Evolutionary conservation across 2,797 vertebrate species (phyloP).

Genomic region (Pogoniulus pusillus): DNA sequence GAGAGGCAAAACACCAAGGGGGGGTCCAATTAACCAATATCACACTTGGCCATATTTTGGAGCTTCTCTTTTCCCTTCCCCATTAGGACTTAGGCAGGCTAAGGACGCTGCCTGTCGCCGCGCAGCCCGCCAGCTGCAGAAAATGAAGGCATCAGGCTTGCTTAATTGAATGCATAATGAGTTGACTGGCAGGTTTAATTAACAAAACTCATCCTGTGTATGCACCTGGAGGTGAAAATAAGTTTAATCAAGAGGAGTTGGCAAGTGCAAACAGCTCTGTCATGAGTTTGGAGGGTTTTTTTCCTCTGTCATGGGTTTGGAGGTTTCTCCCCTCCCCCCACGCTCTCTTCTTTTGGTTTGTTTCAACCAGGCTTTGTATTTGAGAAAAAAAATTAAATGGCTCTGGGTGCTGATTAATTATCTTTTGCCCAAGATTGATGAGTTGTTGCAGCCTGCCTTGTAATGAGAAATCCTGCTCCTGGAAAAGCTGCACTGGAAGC

Average conservation of each 20-base stretch:
- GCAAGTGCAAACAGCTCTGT: constrained; percentile 62
- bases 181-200: constrained; percentile 72
- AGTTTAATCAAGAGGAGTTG: constrained; percentile 68
- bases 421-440: constrained; percentile 44
- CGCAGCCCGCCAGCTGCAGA: constrained; percentile 47
- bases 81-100: background rate
- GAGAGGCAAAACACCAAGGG: background rate
- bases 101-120: constrained; percentile 29
- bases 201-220: constrained; percentile 64
- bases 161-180: constrained; percentile 67
- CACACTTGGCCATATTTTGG: constrained; percentile 23
- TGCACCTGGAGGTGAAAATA: constrained; percentile 72
- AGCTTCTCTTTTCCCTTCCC: background rate
- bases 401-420: constrained; percentile 65
- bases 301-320: no score
- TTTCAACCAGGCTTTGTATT: constrained; percentile 42
- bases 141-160: constrained; percentile 44
- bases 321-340: accelerated
- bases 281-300: background rate
- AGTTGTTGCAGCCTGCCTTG: constrained; percentile 12
- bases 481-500: background rate
- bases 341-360: constrained; percentile 1
- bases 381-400: constrained; percentile 29
- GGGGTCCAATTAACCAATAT: constrained; percentile 42
- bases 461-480: constrained; percentile 8